Percentiles rank a stretch among this genome's conserved stretches.
phyloP scores from a whole-genome alignment of 2,888 invertebrate species.

The Myopa tessellatipennis region DNA sequence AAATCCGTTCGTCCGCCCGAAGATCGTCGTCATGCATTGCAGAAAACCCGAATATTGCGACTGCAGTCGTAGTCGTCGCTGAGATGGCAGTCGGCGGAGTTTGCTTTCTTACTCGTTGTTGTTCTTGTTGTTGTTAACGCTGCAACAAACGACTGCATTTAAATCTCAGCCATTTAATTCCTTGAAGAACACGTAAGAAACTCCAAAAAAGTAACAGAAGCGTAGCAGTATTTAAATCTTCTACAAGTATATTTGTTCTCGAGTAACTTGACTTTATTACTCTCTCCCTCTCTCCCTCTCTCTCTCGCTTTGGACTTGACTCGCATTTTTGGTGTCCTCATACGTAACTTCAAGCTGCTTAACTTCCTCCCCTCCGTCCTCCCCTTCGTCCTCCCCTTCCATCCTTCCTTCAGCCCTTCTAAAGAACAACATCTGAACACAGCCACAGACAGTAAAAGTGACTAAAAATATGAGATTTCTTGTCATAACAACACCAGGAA shows the following conservation, averaged over 20 bases:
- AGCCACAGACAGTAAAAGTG: slow-evolving; percentile 40
- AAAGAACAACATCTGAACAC: background rate
- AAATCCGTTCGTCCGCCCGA: too few relatives aligned
- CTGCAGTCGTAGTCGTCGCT: too few relatives aligned
- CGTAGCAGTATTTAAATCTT: background rate
- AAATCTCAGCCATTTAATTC: background rate
- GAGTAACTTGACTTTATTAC: background rate
- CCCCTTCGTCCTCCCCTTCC: background rate
- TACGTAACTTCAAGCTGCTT: slow-evolving; percentile 19
- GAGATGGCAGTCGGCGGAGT: too few relatives aligned
- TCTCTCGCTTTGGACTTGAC: too few relatives aligned
- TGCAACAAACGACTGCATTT: too few relatives aligned
- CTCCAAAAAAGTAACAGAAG: background rate
- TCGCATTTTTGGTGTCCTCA: too few relatives aligned
- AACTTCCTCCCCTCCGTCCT: background rate
- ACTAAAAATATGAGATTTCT: slow-evolving; percentile 48
- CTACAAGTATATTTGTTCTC: background rate
- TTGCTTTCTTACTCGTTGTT: too few relatives aligned
- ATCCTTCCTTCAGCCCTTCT: background rate
- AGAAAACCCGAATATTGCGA: too few relatives aligned
- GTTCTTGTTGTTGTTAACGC: too few relatives aligned
- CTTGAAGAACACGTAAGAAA: background rate
- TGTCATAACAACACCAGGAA: slow-evolving; percentile 44
- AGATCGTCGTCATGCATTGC: too few relatives aligned
- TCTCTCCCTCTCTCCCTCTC: background rate